phyloP scores from a whole-genome alignment of 2,797 vertebrate species.

The Cuniculus paca region DNA sequence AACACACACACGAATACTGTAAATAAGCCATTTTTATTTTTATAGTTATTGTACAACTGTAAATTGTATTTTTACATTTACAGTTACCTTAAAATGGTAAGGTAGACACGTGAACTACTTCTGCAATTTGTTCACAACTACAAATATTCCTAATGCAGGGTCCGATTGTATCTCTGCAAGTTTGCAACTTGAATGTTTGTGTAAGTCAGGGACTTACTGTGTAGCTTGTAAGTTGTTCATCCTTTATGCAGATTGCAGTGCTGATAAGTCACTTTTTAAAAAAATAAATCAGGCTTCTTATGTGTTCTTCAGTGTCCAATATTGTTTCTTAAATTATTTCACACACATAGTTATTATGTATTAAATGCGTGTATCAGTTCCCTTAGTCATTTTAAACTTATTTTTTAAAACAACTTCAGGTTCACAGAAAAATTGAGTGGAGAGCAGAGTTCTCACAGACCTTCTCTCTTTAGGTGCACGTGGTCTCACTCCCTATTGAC shows the following conservation, averaged over 20 bases:
- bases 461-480: neutral
- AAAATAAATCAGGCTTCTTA: neutral
- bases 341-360: neutral
- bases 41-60: too few relatives aligned
- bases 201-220: neutral
- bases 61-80: too few relatives aligned
- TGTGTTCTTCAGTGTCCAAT: neutral
- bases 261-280: neutral
- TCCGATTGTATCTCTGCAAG: too few relatives aligned
- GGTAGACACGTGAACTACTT: too few relatives aligned
- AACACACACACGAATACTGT: too few relatives aligned
- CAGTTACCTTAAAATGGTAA: too few relatives aligned
- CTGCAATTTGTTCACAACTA: too few relatives aligned
- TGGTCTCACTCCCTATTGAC: neutral
- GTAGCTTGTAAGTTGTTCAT: neutral
- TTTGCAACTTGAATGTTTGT: neutral
- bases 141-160: too few relatives aligned
- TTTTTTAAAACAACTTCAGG: slow-evolving; percentile 18
- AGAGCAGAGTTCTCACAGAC: neutral
- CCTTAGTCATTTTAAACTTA: neutral
- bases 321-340: slow-evolving; percentile 1
- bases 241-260: neutral
- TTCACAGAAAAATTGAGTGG: neutral
- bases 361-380: neutral
- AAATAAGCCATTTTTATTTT: too few relatives aligned